Evolutionary conservation across 37 sponge, comb jelly and placozoan genomes (phyloP).

Genomic region (Aplysina aerophoba): DNA sequence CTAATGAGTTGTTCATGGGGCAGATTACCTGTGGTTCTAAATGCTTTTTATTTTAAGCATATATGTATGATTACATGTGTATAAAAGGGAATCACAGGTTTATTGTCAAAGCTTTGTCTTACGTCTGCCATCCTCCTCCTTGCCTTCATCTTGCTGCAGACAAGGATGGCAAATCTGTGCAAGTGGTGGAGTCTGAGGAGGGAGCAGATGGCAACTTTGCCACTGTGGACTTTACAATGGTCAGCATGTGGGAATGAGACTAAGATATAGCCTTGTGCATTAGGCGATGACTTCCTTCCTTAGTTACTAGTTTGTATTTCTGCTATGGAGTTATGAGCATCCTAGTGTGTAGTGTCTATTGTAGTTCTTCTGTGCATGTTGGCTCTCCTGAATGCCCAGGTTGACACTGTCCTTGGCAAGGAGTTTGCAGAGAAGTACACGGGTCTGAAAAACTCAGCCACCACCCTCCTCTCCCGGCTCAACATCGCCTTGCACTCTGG

Average conservation of each 20-base stretch:
- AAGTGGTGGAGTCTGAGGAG: conserved; percentile 49
- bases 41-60: too few species aligned
- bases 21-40: too few species aligned
- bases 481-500: conserved; percentile 43
- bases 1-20: too few species aligned
- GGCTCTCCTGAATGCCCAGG: background rate
- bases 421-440: conserved; percentile 78
- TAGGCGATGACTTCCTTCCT: too few species aligned
- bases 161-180: conserved; percentile 35
- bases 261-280: background rate
- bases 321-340: too few species aligned
- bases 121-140: too few species aligned
- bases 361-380: too few species aligned
- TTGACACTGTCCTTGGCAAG: conserved; percentile 34
- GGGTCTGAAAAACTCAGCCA: conserved; percentile 65
- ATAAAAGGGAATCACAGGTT: too few species aligned
- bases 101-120: too few species aligned
- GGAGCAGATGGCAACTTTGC: conserved; percentile 71
- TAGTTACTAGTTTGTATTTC: background rate
- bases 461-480: conserved; percentile 58
- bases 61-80: too few species aligned
- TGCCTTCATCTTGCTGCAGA: conserved; percentile 27
- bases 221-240: conserved; percentile 54
- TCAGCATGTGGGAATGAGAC: conserved; percentile 12
- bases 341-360: too few species aligned